Percentiles rank a stretch among this genome's conserved stretches.
These are phyloP conservation scores for Alcedo quadribrachys DNA, from an alignment of 2,797 vertebrate species.

Conservation along the genomic window DNA sequence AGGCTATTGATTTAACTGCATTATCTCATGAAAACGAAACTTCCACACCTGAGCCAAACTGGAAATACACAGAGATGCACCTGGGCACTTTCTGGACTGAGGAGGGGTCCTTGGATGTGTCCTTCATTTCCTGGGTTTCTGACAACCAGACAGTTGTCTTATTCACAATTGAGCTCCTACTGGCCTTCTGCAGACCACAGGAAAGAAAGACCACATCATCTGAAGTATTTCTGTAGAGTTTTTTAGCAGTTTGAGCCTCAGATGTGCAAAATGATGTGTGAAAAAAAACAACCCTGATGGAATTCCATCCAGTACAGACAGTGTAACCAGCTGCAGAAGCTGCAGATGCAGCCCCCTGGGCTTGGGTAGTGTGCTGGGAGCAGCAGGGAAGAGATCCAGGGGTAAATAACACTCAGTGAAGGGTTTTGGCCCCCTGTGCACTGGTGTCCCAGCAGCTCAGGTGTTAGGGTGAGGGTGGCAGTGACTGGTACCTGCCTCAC, in stretches of 20 bases:
- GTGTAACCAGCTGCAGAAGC: background rate
- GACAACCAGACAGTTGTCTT: background rate
- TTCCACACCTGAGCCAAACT: background rate
- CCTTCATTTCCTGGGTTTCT: background rate
- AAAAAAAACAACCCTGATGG: background rate
- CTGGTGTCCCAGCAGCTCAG: background rate
- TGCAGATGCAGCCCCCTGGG: background rate
- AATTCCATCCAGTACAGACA: background rate
- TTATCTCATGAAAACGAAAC: background rate
- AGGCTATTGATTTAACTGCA: slow-evolving; percentile 32
- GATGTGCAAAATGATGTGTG: background rate
- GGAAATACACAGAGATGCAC: background rate
- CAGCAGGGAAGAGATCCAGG: background rate
- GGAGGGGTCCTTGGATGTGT: rapidly evolving
- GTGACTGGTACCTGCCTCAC: background rate
- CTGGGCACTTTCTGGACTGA: background rate
- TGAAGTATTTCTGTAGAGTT: background rate
- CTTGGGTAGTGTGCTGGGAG: rapidly evolving
- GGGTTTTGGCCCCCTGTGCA: background rate
- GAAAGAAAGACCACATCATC: background rate
- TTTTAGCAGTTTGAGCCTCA: background rate
- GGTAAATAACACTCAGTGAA: background rate
- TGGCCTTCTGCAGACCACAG: background rate
- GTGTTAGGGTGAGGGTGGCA: background rate
- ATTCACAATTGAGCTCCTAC: background rate